phyloP scores from a whole-genome alignment of 2,888 invertebrate species.

The Sicus ferrugineus region DNA sequence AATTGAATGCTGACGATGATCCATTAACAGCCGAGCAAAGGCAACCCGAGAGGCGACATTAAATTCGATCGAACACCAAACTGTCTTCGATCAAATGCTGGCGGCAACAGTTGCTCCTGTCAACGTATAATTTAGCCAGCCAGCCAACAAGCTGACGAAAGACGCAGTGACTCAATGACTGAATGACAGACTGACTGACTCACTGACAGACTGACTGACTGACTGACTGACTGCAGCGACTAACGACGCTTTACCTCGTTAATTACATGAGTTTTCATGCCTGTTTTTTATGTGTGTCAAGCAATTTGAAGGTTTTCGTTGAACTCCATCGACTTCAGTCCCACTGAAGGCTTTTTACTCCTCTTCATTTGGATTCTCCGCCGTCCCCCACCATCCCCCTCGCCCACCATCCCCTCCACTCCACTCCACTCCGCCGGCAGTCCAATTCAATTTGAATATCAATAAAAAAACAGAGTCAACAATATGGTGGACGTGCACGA shows the following conservation, averaged over 20 bases:
- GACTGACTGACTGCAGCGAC: not conserved
- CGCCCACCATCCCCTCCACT: not conserved
- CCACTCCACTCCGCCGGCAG: not conserved
- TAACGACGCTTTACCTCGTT: not conserved
- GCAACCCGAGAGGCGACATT: too few relatives aligned
- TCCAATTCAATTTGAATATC: slow-evolving; percentile 1
- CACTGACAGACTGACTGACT: not conserved
- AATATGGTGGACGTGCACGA: slow-evolving; percentile 25
- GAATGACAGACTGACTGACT: not conserved
- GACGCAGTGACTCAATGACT: slow-evolving; percentile 8
- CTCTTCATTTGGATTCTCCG: not conserved
- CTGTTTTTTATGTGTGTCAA: not conserved
- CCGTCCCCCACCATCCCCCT: not conserved
- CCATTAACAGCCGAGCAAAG: too few relatives aligned
- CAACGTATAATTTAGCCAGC: not conserved
- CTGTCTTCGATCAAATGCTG: not conserved
- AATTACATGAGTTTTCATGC: slow-evolving; percentile 13
- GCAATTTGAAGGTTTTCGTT: not conserved
- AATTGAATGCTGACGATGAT: too few relatives aligned
- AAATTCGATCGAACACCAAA: too few relatives aligned
- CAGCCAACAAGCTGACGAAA: not conserved
- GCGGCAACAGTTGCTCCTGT: not conserved
- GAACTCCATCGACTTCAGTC: not conserved
- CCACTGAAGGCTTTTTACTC: not conserved
- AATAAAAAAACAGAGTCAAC: not conserved